These are phyloP conservation scores for Oophaga pumilio DNA, from an alignment of 2,113 vertebrate species.

Conservation along the genomic window DNA sequence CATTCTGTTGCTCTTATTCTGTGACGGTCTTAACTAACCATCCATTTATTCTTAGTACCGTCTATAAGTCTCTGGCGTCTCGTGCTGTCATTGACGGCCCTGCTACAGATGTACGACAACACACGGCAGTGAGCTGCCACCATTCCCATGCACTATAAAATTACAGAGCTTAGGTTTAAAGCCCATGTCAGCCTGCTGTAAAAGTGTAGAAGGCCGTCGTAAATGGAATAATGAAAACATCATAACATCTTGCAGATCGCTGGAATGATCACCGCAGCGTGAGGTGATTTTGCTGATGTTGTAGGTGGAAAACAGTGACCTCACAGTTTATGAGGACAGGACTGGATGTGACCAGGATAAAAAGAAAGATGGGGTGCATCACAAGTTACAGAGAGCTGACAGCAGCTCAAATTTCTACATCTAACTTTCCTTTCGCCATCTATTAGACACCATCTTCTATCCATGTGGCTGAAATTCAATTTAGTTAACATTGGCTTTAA, in stretches of 20 bases:
- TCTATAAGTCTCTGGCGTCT: neutral
- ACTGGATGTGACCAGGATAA: neutral
- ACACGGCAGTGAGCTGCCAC: neutral
- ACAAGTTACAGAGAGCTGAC: neutral
- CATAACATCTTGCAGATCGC: constrained; percentile 20
- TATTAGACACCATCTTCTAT: no score
- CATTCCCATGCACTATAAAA: constrained; percentile 13
- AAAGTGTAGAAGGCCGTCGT: neutral
- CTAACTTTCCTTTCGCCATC: neutral
- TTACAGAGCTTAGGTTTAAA: constrained; percentile 20
- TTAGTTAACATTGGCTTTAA: no score
- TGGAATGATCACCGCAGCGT: constrained; percentile 2
- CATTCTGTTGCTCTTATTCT: neutral
- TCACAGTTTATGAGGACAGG: neutral
- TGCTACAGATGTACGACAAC: constrained; percentile 17
- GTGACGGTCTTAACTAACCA: neutral
- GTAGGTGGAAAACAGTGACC: constrained; percentile 3
- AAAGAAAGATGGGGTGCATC: neutral
- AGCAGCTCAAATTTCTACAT: neutral
- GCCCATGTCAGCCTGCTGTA: constrained; percentile 12
- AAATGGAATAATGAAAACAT: constrained; percentile 24
- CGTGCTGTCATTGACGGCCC: neutral
- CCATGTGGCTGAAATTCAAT: no score
- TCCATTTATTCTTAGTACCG: neutral
- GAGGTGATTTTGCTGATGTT: neutral